Evolutionary conservation across 2,113 vertebrate species (phyloP).

Genomic region (Corapipo altera): DNA sequence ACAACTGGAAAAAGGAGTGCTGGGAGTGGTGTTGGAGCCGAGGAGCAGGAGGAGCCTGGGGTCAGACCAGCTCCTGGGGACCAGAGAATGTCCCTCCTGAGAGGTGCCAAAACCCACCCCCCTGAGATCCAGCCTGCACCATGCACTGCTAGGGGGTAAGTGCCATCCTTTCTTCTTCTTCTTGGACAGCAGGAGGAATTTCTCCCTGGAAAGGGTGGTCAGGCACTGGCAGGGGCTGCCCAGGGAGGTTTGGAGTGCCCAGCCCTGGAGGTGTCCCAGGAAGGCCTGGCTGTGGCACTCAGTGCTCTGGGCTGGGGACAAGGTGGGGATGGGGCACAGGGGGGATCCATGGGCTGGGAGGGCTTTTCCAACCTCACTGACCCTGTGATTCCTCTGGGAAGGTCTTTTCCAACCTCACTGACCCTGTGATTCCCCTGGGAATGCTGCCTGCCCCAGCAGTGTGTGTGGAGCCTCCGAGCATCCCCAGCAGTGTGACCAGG

Average conservation of each 20-base stretch:
- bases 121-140: not conserved
- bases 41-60: not conserved
- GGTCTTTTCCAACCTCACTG: not conserved
- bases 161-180: not conserved
- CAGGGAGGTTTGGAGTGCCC: not conserved
- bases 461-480: not conserved
- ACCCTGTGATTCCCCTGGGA: not conserved
- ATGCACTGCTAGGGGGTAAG: not conserved
- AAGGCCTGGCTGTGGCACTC: not conserved
- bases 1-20: not conserved
- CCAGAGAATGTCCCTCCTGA: not conserved
- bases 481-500: rapidly evolving
- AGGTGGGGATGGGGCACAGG: rapidly evolving
- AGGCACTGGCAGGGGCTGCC: not conserved
- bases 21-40: not conserved
- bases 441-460: rapidly evolving
- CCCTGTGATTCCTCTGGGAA: not conserved
- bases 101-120: not conserved
- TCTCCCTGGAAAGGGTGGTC: rapidly evolving
- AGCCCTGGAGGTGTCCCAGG: not conserved
- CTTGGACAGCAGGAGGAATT: not conserved
- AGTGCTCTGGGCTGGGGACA: not conserved
- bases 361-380: not conserved
- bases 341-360: no score
- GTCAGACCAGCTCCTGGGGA: not conserved